Conservation (phyloP, 2,888 invertebrate genomes). For the Diarsia brunnea region DNA sequence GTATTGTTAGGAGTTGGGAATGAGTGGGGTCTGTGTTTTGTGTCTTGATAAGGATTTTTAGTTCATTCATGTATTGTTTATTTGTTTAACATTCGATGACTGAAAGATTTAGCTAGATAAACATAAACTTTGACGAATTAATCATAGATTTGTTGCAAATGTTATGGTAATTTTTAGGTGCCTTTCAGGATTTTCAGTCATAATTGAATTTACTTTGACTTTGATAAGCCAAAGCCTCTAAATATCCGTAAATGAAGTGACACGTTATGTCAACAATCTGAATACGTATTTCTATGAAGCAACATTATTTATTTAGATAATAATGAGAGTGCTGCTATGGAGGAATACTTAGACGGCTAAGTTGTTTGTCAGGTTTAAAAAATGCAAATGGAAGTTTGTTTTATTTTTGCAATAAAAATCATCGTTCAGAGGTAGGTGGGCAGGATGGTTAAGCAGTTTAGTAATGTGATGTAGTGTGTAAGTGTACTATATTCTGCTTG, state of each 20-base stretch:
- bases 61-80: not conserved
- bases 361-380: too few relatives aligned
- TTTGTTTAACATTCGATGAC: not conserved
- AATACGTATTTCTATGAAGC: not conserved
- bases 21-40: not conserved
- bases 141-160: not conserved
- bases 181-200: not conserved
- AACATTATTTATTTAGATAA: too few relatives aligned
- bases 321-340: too few relatives aligned
- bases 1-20: constrained; percentile 17
- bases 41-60: not conserved
- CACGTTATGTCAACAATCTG: not conserved
- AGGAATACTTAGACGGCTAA: too few relatives aligned
- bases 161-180: not conserved
- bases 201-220: not conserved
- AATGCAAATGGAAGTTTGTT: too few relatives aligned
- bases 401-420: too few relatives aligned
- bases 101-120: not conserved
- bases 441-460: too few relatives aligned
- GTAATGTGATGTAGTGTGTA: too few relatives aligned
- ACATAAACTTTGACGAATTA: not conserved
- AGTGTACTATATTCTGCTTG: too few relatives aligned
- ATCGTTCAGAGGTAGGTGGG: too few relatives aligned
- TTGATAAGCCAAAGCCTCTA: not conserved
- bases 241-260: not conserved